phyloP scores from a whole-genome alignment of 2,797 vertebrate species.

The Paratrypauchen microcephalus region DNA sequence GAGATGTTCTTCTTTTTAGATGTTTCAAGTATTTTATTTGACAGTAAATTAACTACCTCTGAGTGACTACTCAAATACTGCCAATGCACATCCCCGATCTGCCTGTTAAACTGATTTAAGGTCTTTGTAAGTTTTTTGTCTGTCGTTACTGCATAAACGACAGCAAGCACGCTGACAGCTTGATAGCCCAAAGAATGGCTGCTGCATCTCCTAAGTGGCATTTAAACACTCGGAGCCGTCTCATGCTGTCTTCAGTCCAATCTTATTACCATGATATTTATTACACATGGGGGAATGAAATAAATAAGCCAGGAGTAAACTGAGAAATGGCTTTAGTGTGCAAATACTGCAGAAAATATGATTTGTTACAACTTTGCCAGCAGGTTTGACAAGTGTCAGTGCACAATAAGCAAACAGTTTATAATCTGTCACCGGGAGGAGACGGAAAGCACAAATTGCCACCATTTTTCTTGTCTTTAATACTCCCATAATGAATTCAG shows the following conservation, averaged over 20 bases:
- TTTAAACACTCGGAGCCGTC: conserved; percentile 8
- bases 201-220: neutral
- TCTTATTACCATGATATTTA: conserved; percentile 15
- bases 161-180: neutral
- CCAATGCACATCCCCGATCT: neutral
- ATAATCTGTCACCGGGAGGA: conserved; percentile 2
- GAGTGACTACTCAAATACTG: neutral
- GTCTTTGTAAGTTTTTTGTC: neutral
- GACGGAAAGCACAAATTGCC: conserved; percentile 6
- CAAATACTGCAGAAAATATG: neutral
- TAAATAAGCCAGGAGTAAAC: conserved; percentile 7
- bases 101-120: neutral
- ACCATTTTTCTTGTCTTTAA: neutral
- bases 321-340: conserved; percentile 8
- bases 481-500: neutral
- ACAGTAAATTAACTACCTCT: neutral
- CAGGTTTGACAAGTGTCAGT: conserved; percentile 11
- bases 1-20: too few relatives aligned
- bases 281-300: conserved; percentile 1
- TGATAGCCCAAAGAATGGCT: conserved; percentile 4
- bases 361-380: conserved; percentile 12
- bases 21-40: neutral
- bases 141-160: neutral
- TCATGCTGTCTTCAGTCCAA: conserved; percentile 5
- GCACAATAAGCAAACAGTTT: conserved; percentile 1